These are phyloP conservation scores for Whitmania pigra DNA, from an alignment of 1,140 invertebrate genomes.

Conservation along the genomic window DNA sequence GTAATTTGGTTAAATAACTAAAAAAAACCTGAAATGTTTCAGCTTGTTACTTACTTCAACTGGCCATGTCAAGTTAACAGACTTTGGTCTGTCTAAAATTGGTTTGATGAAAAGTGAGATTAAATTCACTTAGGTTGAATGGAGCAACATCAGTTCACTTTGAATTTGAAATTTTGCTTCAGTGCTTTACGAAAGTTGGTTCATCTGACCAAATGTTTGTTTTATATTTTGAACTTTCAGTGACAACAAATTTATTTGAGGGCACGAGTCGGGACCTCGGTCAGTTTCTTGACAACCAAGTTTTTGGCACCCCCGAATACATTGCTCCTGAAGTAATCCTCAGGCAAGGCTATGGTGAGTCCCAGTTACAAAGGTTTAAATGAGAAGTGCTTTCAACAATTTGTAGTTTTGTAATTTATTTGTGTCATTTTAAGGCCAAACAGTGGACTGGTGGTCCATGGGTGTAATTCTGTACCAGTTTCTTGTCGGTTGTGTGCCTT, in stretches of 20 bases:
- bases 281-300: constrained; percentile 94
- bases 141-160: background rate
- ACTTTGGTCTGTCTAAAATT: constrained; percentile 97
- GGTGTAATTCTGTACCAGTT: constrained; percentile 98
- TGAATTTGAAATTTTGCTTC: too few species aligned
- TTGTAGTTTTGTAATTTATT: too few species aligned
- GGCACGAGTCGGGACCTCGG: constrained; percentile 77
- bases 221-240: constrained; percentile 41
- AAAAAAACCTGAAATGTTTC: constrained; percentile 35
- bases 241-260: constrained; percentile 86
- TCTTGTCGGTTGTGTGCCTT: constrained; percentile 93
- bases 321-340: constrained; percentile 80
- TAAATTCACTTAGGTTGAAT: constrained; percentile 15
- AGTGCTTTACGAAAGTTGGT: too few species aligned
- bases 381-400: too few species aligned
- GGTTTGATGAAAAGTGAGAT: constrained; percentile 82
- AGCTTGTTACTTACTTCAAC: constrained; percentile 91
- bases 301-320: constrained; percentile 89
- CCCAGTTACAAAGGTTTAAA: background rate
- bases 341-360: constrained; percentile 45
- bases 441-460: constrained; percentile 99
- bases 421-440: constrained; percentile 56
- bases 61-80: constrained; percentile 98
- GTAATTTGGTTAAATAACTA: constrained; percentile 28
- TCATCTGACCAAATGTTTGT: too few species aligned